These are phyloP conservation scores for Onychorhynchus coronatus DNA, from an alignment of 2,113 vertebrate species.

Conservation along the genomic window DNA sequence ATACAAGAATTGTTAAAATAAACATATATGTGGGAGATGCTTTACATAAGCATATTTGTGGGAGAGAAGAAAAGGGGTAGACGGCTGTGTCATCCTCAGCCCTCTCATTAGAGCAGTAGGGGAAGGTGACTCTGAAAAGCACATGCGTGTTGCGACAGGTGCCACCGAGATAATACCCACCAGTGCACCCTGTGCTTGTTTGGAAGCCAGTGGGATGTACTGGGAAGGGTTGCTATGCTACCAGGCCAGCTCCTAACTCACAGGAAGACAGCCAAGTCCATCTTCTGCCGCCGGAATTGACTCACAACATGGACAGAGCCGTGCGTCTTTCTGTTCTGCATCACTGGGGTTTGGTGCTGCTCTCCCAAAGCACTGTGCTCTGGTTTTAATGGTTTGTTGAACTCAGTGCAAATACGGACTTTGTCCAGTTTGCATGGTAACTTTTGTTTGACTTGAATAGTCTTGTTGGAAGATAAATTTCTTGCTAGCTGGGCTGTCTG, in stretches of 20 bases:
- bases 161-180: neutral
- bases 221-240: neutral
- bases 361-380: neutral
- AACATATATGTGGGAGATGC: neutral
- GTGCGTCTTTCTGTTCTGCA: neutral
- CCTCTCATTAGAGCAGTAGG: neutral
- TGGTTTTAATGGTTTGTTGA: neutral
- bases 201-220: neutral
- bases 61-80: neutral
- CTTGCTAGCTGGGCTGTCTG: neutral
- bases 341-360: accelerated
- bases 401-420: neutral
- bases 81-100: neutral
- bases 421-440: neutral
- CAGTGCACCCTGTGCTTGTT: neutral
- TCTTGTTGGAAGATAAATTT: neutral
- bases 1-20: neutral
- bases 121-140: neutral
- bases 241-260: neutral
- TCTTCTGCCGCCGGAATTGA: neutral
- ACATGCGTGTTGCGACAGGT: accelerated
- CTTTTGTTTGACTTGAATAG: neutral
- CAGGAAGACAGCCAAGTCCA: neutral
- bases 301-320: accelerated
- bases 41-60: neutral